Evolutionary conservation across 1,140 invertebrate species (phyloP).

Genomic region (Magallana angulata): DNA sequence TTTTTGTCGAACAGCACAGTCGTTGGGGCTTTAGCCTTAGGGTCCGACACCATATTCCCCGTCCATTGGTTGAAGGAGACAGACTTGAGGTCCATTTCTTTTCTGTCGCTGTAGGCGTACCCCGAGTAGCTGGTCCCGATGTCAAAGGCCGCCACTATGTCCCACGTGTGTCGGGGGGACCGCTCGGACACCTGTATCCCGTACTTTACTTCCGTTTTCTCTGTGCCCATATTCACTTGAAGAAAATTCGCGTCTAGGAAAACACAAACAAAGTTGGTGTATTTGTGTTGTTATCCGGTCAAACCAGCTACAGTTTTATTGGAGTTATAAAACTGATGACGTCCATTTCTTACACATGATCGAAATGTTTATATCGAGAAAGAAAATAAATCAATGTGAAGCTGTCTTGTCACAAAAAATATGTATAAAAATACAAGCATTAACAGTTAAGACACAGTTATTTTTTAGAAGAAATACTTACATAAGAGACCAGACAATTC

Average conservation of each 20-base stretch:
- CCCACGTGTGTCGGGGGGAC: background rate
- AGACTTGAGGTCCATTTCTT: background rate
- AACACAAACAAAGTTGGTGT: no score
- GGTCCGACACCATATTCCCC: background rate
- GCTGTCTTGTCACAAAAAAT: no score
- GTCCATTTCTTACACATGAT: no score
- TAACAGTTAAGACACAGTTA: no score
- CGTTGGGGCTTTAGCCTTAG: slow-evolving; percentile 45
- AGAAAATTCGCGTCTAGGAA: background rate
- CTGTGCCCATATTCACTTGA: background rate
- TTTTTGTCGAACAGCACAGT: slow-evolving; percentile 44
- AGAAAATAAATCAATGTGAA: no score
- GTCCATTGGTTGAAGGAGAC: background rate
- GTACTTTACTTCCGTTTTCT: background rate
- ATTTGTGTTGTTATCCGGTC: background rate
- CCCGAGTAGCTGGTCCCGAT: slow-evolving; percentile 57
- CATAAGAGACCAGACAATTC: no score
- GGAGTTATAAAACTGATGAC: no score
- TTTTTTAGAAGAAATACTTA: no score
- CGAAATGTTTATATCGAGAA: no score
- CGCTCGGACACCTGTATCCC: background rate
- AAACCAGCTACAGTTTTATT: background rate
- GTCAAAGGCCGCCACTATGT: slow-evolving; percentile 48
- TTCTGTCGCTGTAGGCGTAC: slow-evolving; percentile 39
- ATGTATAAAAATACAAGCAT: no score